phyloP scores from a whole-genome alignment of 92 coral and sea anemone species.

The Diadumene lineata region DNA sequence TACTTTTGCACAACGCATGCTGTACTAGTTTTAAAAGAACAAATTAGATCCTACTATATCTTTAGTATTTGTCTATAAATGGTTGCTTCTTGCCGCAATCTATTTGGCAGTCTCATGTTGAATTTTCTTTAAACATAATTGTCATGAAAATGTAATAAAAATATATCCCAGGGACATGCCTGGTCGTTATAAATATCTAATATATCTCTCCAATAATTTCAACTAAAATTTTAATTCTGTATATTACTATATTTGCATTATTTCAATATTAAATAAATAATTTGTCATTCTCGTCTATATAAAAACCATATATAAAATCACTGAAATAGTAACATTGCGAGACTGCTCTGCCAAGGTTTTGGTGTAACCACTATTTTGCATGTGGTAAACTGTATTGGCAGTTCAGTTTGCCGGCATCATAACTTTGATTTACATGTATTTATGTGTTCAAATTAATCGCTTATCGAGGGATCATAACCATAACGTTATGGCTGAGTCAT shows the following conservation, averaged over 20 bases:
- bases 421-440: no score
- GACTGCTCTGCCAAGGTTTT: no score
- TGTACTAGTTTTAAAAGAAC: no score
- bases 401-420: no score
- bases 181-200: background rate
- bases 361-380: no score
- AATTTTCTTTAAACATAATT: background rate
- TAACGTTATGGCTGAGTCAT: no score
- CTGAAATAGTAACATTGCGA: background rate
- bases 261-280: background rate
- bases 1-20: no score
- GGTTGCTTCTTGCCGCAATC: background rate
- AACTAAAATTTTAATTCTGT: no score
- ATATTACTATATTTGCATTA: background rate
- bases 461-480: no score
- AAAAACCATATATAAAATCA: background rate
- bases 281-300: background rate
- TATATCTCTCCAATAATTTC: background rate
- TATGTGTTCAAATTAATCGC: no score
- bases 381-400: no score
- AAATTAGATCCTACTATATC: no score
- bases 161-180: background rate
- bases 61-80: background rate
- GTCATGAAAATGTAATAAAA: background rate
- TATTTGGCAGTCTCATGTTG: background rate